Evolutionary conservation across 2,113 vertebrate species (phyloP), one percentile per base, ranked within the genome.

Genomic region (Tyto alba): DNA sequence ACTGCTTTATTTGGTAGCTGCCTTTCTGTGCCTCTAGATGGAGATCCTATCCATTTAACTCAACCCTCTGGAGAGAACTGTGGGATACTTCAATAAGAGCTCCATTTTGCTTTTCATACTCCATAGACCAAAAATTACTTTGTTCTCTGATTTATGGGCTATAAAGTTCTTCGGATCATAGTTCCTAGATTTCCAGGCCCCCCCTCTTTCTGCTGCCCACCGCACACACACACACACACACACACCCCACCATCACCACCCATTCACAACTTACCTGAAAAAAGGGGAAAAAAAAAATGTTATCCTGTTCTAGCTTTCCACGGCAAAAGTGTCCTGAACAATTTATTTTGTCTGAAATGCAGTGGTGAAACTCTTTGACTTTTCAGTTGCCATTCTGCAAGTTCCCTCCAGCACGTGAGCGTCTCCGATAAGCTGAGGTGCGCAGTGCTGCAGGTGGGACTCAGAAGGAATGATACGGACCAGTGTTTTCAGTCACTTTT

Each of bases 1-100:
- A 45, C 22, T 88, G 72, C 6, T 90, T 81, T 75, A 11, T 38
- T 48, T 57, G 66, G 87, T 53, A 92, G 62, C 57, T 95, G 63
- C 94, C 53, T 63, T 79, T 91, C 41, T 92, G 25, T 78, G 81
- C 95, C 95, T 95, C 96, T 96, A 97, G 96, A 89, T 96, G 94
- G 94, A 94, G 95, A 95, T 78, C 77, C 89, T 89, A 82, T 45
- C 94, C 93, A 66, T 96, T 96, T 85, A 95, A 92, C 77, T 60
- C 52, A 92, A 19, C 3, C 12, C 38, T 81, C 73, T 25, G 29
- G 66, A 77, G 64, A 74, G 57, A 89, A 27, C 29, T 36, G 18
- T 71, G 34, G 22, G 10, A 62, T 80, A 13, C 11, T 88, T 73
- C 55, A 76, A 6, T 41, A 66, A 36, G 8, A 80, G 13, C 13